Conservation (phyloP, 2,113 vertebrate species). For the Cyphomyrus plagiostoma region DNA sequence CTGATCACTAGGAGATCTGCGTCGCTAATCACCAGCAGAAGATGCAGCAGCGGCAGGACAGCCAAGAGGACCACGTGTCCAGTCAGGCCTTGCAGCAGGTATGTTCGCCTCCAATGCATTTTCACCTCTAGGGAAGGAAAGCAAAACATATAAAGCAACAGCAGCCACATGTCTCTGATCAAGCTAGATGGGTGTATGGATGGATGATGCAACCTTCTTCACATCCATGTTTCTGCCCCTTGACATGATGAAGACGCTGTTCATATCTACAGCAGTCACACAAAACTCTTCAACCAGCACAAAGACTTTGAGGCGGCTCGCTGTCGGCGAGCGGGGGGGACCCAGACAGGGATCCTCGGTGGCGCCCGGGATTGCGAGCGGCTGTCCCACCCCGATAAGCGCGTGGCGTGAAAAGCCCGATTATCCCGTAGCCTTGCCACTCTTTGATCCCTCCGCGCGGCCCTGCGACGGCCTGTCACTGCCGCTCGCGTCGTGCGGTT, state of each 20-base stretch:
- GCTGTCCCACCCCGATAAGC: background rate
- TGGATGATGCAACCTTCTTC: background rate
- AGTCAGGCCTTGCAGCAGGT: constrained; percentile 66
- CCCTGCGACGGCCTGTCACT: background rate
- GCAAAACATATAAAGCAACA: background rate
- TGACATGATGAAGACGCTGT: background rate
- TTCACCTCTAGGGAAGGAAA: background rate
- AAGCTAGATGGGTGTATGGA: background rate
- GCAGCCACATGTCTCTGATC: background rate
- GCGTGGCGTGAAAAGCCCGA: background rate
- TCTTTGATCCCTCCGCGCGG: background rate
- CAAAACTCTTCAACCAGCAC: background rate
- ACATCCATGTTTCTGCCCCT: background rate
- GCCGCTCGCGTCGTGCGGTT: background rate
- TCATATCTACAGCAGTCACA: background rate
- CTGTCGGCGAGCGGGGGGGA: background rate
- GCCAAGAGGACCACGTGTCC: constrained; percentile 52
- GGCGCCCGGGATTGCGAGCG: background rate
- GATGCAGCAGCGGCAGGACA: constrained; percentile 66
- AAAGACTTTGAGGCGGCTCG: background rate
- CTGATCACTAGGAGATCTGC: constrained; percentile 79
- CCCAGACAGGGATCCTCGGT: background rate
- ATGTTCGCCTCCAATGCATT: constrained; percentile 19
- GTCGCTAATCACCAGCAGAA: constrained; percentile 88
- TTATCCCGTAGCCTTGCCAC: background rate